A percentile compares a stretch with the other conserved stretches of the same genome.
Evolutionary conservation across 2,113 vertebrate species (phyloP).

Genomic region (Nothobranchius kuhntae): DNA sequence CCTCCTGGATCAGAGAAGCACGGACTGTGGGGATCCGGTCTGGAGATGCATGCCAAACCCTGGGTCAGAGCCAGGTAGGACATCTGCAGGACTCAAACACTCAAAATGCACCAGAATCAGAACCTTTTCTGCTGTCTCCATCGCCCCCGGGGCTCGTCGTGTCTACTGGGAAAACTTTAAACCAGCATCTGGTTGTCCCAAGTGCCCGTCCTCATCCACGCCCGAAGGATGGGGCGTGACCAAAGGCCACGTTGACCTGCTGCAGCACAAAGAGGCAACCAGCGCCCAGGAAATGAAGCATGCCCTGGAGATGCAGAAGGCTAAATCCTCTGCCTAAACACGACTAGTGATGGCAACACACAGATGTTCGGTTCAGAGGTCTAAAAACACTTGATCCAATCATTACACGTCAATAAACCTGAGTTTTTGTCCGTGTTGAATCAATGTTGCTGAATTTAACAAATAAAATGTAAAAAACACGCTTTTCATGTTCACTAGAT

Average conservation of each 20-base stretch:
- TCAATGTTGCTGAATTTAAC: background rate
- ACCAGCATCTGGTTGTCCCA: slow-evolving; percentile 87
- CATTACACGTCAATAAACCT: slow-evolving; percentile 47
- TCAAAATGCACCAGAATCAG: background rate
- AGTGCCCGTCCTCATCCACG: slow-evolving; percentile 82
- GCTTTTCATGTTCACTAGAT: slow-evolving; percentile 2
- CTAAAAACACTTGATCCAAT: slow-evolving; percentile 44
- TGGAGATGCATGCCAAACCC: slow-evolving; percentile 98
- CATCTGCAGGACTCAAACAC: too few relatives aligned
- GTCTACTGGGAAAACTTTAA: slow-evolving; percentile 88
- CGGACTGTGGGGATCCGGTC: slow-evolving; percentile 86
- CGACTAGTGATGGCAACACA: background rate
- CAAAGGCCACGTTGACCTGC: slow-evolving; percentile 84
- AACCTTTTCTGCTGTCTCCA: slow-evolving; percentile 77
- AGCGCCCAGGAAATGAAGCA: slow-evolving; percentile 83
- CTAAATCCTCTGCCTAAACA: slow-evolving; percentile 40
- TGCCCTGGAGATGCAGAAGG: slow-evolving; percentile 79
- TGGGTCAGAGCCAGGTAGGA: slow-evolving; percentile 96
- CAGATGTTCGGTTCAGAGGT: slow-evolving; percentile 9
- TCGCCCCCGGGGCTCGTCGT: slow-evolving; percentile 78
- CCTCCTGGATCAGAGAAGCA: slow-evolving; percentile 92
- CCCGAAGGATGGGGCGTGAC: slow-evolving; percentile 90
- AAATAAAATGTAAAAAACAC: background rate
- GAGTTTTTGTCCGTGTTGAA: background rate
- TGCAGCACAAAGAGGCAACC: slow-evolving; percentile 91